Base-by-base conservation (phyloP, 2,888 invertebrate species). In the Ophion costatus region DNA sequence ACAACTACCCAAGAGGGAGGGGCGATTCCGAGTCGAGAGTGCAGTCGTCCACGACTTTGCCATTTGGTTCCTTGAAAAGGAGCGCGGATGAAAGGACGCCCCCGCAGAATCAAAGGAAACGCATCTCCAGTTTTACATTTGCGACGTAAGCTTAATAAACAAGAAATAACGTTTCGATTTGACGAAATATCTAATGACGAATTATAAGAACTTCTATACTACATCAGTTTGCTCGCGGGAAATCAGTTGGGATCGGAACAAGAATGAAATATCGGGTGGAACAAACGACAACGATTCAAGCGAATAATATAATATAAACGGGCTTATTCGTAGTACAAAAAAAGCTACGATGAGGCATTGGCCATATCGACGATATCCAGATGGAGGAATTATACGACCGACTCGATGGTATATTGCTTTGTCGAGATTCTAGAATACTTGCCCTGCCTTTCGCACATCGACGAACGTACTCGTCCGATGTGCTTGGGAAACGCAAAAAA, bases 121-220 rank as follows among this genome's bases (percentile, higher is more conserved):
- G 56, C 51, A 56, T 69, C 17, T 11, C 17, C 73, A 51, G 14
- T 79, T 67, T 84, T 75, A 84, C 78, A 82, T 78, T 84, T 74
- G 66, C 77, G 69, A 64, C 70, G 33, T 59, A n/a, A 76, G 66
- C n/a, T n/a, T 70, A 38, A 57, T 24, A 29, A 71, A 57, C 64
- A 42, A 17, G n/a, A 66, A 63, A 24, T 4, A 24, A 2, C 20
- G 14, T 29, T 29, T 64, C 7, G n/a, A n/a, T 33, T 10, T 14
- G 33, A 38, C 20, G 17, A 33, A 66, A 38, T 38, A 82, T 61
- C 45, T 64, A 64, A 29, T 56, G 73, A 45, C 61, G n/a, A 56
- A 42, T 84, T 85, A 88, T 87, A 88, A 89, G 88, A 89, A 88
- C 87, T 88, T 89, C 86, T 77, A 86, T 77, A 29, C 29, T 29